Base-by-base conservation (phyloP, 2,888 invertebrate genomes). In the Brachyopa scutellaris region DNA sequence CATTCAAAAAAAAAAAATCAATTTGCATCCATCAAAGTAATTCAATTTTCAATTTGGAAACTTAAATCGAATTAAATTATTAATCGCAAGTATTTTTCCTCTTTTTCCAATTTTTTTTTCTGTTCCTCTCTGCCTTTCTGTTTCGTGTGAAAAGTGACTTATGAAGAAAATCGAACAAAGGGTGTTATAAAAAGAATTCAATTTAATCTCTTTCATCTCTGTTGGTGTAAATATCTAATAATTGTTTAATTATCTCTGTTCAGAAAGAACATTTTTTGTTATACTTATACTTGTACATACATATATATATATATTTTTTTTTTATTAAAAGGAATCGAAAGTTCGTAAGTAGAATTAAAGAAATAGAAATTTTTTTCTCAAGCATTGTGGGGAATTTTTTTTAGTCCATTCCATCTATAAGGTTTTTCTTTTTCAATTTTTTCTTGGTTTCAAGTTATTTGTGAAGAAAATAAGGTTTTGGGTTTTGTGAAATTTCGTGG, bases 21-120 rank as follows among this genome's bases (percentile, higher is more conserved):
- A 59, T 62, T 82, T 55, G 53, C 76, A 82, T 51, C 45, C 53
- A 72, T 76, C 66, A 72, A 82, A 82, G 82, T 82, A 82, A 82
- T 82, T 80, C 55, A 61, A 61, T 66, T 72, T 47, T 70, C n/a
- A 57, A 69, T 47, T 57, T 47, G 38, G 17, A 49, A 45, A 51
- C 13, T 38, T 64, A 26, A 26, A 5, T 26, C 26, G 26, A 74
- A 62, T 36, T 29, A 3, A 42, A 36, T 8, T 53, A 17, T 15
- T 6, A 47, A 76, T 45, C 66, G 76, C 80, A 82, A 82, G 80
- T 82, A 82, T 82, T 76, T 80, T 74, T 51, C 23, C 36, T 57
- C n/a, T 29, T 55, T 79, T 59, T 42, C 33, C 26, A 15, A 45
- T 19, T 38, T 13, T 45, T 70, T 59, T 19, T 42, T 42, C 49